A percentile compares a stretch with the other conserved stretches of the same genome.
Evolutionary conservation across 1,140 invertebrate species (phyloP).

Genomic region (Nylanderia fulva): DNA sequence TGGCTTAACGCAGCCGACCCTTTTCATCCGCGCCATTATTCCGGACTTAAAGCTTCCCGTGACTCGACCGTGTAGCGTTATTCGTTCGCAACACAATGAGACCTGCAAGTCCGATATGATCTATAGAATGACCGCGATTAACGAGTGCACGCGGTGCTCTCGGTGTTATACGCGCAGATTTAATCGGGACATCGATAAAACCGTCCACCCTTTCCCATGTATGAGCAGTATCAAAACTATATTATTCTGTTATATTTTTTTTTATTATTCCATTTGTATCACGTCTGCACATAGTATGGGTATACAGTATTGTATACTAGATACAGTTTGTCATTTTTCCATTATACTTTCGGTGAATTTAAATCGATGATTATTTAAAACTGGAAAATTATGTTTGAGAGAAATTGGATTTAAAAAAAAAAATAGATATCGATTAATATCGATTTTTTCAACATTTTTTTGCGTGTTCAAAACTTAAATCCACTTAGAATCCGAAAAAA

Average conservation of each 20-base stretch:
- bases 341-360: not conserved
- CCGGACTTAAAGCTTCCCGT: slow-evolving; percentile 59
- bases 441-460: not conserved
- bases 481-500: not conserved
- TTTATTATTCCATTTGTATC: slow-evolving; percentile 13
- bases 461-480: not conserved
- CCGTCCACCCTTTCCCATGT: not conserved
- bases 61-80: slow-evolving; percentile 40
- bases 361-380: not conserved
- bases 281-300: not conserved
- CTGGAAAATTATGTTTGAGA: not conserved
- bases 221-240: not conserved
- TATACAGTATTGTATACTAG: not conserved
- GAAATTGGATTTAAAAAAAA: not conserved
- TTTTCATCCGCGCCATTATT: slow-evolving; percentile 69
- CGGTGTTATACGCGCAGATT: slow-evolving; percentile 2
- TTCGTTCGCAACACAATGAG: slow-evolving; percentile 52
- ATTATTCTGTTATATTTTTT: slow-evolving; percentile 7
- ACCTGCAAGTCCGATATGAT: slow-evolving; percentile 7
- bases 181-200: slow-evolving; percentile 35
- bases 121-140: slow-evolving; percentile 40
- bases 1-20: slow-evolving; percentile 64
- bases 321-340: not conserved
- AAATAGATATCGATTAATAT: not conserved
- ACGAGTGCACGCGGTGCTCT: not conserved